Evolutionary conservation across 2,888 invertebrate species (phyloP).

Genomic region (Amphipyra berbera): DNA sequence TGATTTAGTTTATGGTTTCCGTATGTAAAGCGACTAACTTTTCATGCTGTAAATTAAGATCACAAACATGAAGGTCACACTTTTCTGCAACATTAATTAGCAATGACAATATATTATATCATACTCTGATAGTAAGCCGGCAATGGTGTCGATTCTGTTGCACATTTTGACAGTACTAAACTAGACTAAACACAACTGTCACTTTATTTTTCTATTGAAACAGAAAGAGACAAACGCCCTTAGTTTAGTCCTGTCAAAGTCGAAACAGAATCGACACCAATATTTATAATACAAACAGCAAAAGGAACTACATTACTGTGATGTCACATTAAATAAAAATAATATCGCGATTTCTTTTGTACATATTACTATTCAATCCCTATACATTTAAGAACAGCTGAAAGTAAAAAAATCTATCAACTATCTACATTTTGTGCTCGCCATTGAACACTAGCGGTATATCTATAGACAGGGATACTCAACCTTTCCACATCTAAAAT

Average conservation of each 20-base stretch:
- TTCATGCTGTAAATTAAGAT: too few relatives aligned
- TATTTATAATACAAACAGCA: slow-evolving; percentile 25
- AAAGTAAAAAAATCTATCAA: slow-evolving; percentile 52
- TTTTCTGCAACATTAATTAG: background rate
- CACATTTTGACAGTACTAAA: too few relatives aligned
- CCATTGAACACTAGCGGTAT: slow-evolving; percentile 61
- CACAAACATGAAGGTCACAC: background rate
- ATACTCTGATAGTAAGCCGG: slow-evolving; percentile 2
- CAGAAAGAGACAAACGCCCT: too few relatives aligned
- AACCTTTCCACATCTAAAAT: slow-evolving; percentile 33
- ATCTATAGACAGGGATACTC: slow-evolving; percentile 29
- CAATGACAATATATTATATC: background rate
- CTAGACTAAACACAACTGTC: too few relatives aligned
- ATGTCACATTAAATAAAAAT: slow-evolving; percentile 30
- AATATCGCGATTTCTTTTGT: slow-evolving; percentile 36
- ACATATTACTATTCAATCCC: slow-evolving; percentile 34
- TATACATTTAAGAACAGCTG: slow-evolving; percentile 33
- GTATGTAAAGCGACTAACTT: too few relatives aligned
- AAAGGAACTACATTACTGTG: slow-evolving; percentile 43
- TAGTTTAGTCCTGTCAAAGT: too few relatives aligned
- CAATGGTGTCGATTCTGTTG: too few relatives aligned
- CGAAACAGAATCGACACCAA: too few relatives aligned
- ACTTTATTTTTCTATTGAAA: too few relatives aligned
- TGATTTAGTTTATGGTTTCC: too few relatives aligned
- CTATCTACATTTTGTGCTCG: slow-evolving; percentile 66